Evolutionary conservation across 2,888 invertebrate genomes (phyloP).

Genomic region (Tryphoninae sp.): DNA sequence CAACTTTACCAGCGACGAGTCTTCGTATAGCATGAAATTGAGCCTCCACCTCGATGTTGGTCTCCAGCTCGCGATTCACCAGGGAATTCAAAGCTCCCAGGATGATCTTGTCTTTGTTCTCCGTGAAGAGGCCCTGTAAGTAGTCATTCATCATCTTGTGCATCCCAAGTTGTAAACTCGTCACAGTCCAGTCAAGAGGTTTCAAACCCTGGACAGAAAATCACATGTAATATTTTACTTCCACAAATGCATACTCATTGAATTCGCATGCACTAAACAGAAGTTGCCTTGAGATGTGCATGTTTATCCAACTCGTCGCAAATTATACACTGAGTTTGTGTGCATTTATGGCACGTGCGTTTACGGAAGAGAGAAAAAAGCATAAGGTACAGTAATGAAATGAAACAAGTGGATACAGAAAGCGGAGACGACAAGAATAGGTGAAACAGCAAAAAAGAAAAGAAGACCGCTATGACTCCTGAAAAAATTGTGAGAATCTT

Average conservation of each 20-base stretch:
- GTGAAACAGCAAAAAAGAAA: neutral
- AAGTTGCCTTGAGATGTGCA: too few species aligned
- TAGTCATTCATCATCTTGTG: slow-evolving; percentile 76
- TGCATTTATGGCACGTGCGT: too few species aligned
- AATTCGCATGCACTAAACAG: too few species aligned
- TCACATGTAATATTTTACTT: slow-evolving; percentile 29
- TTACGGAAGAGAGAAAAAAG: too few species aligned
- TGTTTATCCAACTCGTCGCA: too few species aligned
- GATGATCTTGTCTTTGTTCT: slow-evolving; percentile 99
- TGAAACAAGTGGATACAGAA: neutral
- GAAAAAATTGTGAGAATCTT: slow-evolving; percentile 79
- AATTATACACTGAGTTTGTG: too few species aligned
- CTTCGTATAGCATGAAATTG: slow-evolving; percentile 97
- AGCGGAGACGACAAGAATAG: neutral
- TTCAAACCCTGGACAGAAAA: slow-evolving; percentile 76
- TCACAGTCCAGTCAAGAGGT: slow-evolving; percentile 79
- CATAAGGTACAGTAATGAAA: too few species aligned
- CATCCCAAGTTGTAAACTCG: slow-evolving; percentile 74
- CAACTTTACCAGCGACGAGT: slow-evolving; percentile 98
- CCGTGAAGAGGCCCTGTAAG: slow-evolving; percentile 95
- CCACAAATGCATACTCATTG: too few species aligned
- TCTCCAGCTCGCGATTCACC: slow-evolving; percentile 86
- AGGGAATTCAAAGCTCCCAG: slow-evolving; percentile 94
- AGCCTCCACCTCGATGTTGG: slow-evolving; percentile 91
- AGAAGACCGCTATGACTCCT: neutral